Evolutionary conservation across 2,113 vertebrate species (phyloP).

Genomic region (Grus americana): DNA sequence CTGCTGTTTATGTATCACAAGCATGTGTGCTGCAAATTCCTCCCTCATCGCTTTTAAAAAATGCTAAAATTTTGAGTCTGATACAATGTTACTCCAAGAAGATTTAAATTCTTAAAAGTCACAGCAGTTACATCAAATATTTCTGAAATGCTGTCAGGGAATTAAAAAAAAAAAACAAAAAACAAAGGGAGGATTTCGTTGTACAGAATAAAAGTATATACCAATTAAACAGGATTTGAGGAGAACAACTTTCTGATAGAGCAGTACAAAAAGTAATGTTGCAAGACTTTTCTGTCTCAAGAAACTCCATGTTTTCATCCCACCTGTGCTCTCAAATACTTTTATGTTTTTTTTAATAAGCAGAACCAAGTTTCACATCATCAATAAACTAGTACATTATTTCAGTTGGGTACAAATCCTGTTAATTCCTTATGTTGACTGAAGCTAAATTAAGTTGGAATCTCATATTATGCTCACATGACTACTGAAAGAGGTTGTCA

Average conservation of each 20-base stretch:
- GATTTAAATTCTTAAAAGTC: not conserved
- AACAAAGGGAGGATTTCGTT: not conserved
- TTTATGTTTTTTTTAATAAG: not conserved
- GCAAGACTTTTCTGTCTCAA: not conserved
- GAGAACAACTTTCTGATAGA: not conserved
- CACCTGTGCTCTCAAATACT: not conserved
- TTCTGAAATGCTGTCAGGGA: not conserved
- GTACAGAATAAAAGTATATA: not conserved
- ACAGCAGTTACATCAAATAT: not conserved
- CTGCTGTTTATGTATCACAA: not conserved
- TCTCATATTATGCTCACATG: not conserved
- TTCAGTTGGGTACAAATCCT: not conserved
- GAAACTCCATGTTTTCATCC: not conserved
- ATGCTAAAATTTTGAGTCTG: not conserved
- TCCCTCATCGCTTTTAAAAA: not conserved
- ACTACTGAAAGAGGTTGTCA: constrained; percentile 37
- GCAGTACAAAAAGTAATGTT: not conserved
- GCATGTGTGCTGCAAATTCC: not conserved
- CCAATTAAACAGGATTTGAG: not conserved
- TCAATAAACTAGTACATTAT: not conserved
- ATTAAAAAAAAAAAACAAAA: not conserved
- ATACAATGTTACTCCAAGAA: not conserved
- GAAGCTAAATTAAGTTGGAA: constrained; percentile 36
- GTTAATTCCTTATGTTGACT: not conserved
- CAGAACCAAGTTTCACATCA: not conserved